Evolutionary conservation across 1,140 invertebrate genomes (phyloP).

Genomic region (Parasteatoda tepidariorum): DNA sequence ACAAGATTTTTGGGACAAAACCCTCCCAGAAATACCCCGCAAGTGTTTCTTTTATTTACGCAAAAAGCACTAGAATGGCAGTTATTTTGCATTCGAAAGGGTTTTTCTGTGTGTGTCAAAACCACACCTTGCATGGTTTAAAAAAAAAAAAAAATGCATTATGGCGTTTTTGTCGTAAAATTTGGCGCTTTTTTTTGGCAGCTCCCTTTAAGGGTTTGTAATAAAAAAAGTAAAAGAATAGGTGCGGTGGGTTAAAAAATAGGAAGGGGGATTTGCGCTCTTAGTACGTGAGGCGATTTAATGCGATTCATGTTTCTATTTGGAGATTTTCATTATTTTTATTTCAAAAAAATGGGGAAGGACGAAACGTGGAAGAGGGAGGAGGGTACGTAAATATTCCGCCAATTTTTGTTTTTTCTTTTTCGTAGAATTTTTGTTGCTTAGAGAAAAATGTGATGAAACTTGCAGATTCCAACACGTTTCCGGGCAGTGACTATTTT

Average conservation of each 20-base stretch:
- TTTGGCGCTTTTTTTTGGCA: too few relatives aligned
- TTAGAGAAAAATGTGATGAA: neutral
- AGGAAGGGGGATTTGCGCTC: neutral
- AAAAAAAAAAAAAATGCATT: constrained; percentile 35
- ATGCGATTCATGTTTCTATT: constrained; percentile 36
- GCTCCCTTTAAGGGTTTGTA: neutral
- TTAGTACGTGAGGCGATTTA: constrained; percentile 42
- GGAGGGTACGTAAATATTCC: constrained; percentile 38
- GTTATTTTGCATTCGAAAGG: constrained; percentile 53
- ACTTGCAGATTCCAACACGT: constrained; percentile 30
- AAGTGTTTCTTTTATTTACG: constrained; percentile 21
- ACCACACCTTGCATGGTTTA: constrained; percentile 35
- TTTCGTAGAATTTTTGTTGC: too few relatives aligned
- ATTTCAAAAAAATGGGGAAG: too few relatives aligned
- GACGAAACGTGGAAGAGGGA: too few relatives aligned
- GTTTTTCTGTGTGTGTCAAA: neutral
- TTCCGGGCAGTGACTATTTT: too few relatives aligned
- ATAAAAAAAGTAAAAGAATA: neutral
- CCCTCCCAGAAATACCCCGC: neutral
- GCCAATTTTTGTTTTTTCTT: constrained; percentile 26
- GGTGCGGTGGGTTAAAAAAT: neutral
- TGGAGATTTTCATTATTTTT: too few relatives aligned
- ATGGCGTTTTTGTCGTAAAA: neutral
- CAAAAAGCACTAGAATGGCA: constrained; percentile 37
- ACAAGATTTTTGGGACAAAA: constrained; percentile 40